Evolutionary conservation across 1,140 invertebrate species (phyloP).

Genomic region (Drosophila dunni): DNA sequence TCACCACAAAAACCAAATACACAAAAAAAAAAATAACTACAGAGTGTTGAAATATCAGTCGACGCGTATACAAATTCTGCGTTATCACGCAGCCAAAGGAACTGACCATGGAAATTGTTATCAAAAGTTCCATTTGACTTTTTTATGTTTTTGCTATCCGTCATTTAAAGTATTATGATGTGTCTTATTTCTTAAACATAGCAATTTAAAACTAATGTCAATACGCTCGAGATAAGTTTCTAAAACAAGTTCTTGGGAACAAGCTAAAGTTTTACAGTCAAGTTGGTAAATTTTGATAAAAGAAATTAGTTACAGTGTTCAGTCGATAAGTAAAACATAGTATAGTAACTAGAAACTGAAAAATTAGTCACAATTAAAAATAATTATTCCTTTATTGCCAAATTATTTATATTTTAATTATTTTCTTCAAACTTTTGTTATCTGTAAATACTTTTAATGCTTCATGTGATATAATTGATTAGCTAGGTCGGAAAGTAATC

Average conservation of each 20-base stretch:
- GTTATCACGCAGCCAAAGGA: constrained; percentile 24
- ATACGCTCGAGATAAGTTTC: background rate
- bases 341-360: too few species aligned
- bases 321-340: too few species aligned
- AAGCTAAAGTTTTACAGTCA: background rate
- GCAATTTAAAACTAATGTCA: constrained; percentile 5
- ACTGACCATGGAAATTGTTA: constrained; percentile 40
- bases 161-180: background rate
- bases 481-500: too few species aligned
- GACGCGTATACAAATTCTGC: background rate
- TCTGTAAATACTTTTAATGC: background rate
- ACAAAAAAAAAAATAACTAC: constrained; percentile 15
- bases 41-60: background rate
- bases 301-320: too few species aligned
- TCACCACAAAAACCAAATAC: background rate
- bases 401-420: too few species aligned
- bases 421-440: too few species aligned
- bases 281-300: too few species aligned
- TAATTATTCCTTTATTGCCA: too few species aligned
- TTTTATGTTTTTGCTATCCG: background rate
- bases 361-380: too few species aligned
- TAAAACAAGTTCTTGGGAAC: background rate
- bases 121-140: constrained; percentile 18
- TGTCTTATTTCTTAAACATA: background rate
- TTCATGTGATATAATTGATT: background rate